Base-by-base conservation (phyloP, 2,888 invertebrate genomes). In the Xylota sylvarum region DNA sequence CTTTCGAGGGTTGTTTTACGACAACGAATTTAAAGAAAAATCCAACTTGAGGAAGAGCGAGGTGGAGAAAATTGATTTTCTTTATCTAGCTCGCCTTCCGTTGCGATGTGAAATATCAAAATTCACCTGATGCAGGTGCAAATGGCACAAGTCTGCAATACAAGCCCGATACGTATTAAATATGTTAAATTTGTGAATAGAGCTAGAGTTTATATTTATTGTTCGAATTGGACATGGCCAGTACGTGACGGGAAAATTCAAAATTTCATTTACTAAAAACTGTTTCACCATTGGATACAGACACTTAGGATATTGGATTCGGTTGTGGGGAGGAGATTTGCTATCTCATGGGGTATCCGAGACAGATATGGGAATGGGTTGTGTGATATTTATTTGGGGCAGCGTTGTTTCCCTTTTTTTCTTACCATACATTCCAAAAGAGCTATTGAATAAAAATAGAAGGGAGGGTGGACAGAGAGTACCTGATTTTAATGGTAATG, bases 201-300 rank as follows among this genome's bases (percentile, higher is more conserved):
- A 67, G 72, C 50, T 30, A 30, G 77, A 56, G 58, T 60, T 78
- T 82, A 78, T 86, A 86, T 86, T 86, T 86, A 86, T 82, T 64
- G 82, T 73, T 50, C 19, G 65, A 58, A 67, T 62, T 77, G 85
- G 77, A 72, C 76, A 77, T 40, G 81, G 67, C 65, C 46, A 23
- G 50, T 82, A 86, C 86, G 86, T 86, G 86, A 82, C 77, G 73
- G 77, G 77, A 82, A 86, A 86, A 64, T 86, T 78, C 56, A 82
- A 86, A 86, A 86, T 77, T 86, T 86, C 82, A 86, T 86, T 86
- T 82, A 82, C 82, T 86, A 77, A 86, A 86, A 86, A 86, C 65
- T 56, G 73, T 48, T 56, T 32, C 35, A 19, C 30, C 6, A 9
- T 10, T 4, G 3, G 65, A 7, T 30, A 35, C 55, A 77, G 67